These are phyloP conservation scores for Bhutanitis thaidina DNA, from an alignment of 2,888 invertebrate genomes.

Conservation along the genomic window DNA sequence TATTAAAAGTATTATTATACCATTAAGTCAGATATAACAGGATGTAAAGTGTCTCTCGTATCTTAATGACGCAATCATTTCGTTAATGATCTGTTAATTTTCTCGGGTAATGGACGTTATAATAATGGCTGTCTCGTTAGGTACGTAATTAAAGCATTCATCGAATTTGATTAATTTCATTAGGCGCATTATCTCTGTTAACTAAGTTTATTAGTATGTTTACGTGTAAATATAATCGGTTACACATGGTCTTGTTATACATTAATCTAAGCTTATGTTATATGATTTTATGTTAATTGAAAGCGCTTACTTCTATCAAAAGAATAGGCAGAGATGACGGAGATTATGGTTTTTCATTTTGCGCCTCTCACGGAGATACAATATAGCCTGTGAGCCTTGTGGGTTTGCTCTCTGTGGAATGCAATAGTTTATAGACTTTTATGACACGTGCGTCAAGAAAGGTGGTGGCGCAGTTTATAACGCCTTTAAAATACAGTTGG, in stretches of 20 bases:
- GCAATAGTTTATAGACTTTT: no score
- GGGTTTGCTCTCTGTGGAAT: no score
- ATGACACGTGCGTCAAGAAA: no score
- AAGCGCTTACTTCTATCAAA: no score
- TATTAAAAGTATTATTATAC: not conserved
- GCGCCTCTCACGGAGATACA: no score
- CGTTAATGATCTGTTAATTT: slow-evolving; percentile 51
- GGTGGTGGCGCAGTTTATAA: no score
- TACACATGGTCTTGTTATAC: not conserved
- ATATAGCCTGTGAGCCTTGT: no score
- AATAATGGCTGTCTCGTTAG: slow-evolving; percentile 44
- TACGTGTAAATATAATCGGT: not conserved
- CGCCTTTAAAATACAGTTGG: no score
- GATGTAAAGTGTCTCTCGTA: slow-evolving; percentile 1
- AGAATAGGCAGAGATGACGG: no score
- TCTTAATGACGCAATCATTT: slow-evolving; percentile 46
- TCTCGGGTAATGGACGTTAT: slow-evolving; percentile 49
- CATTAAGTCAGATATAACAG: not conserved
- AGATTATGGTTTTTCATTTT: no score
- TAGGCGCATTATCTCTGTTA: not conserved
- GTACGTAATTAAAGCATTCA: slow-evolving; percentile 33
- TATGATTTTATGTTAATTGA: no score
- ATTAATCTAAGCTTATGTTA: no score
- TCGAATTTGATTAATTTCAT: slow-evolving; percentile 12
- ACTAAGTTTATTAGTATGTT: not conserved